These are phyloP conservation scores for Solen grandis DNA, from an alignment of 1,140 invertebrate species.

Conservation along the genomic window DNA sequence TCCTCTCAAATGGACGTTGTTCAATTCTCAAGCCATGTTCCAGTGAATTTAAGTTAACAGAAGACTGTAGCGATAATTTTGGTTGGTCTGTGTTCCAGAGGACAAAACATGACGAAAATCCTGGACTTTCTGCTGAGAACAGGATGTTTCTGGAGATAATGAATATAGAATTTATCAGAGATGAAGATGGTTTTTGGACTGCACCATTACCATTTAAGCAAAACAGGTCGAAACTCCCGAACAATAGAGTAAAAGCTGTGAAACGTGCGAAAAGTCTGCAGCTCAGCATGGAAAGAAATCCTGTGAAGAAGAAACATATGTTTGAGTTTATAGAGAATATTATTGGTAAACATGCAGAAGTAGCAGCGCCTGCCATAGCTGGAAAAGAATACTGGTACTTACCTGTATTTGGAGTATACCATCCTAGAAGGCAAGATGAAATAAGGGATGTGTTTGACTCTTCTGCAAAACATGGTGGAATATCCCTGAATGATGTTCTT, in stretches of 20 bases:
- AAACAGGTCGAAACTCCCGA: slow-evolving; percentile 1
- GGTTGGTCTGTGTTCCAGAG: slow-evolving; percentile 9
- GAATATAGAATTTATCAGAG: slow-evolving; percentile 39
- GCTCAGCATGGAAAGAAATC: slow-evolving; percentile 9
- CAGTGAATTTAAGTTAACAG: background rate
- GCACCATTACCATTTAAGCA: slow-evolving; percentile 41
- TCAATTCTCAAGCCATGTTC: background rate
- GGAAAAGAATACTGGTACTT: slow-evolving; percentile 46
- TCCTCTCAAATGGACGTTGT: too few species aligned
- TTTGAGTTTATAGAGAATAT: slow-evolving; percentile 6
- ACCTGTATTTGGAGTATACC: slow-evolving; percentile 41
- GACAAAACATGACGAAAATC: slow-evolving; percentile 39
- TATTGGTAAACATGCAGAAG: slow-evolving; percentile 38
- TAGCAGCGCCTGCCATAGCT: background rate
- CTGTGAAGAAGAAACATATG: slow-evolving; percentile 39
- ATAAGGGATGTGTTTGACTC: slow-evolving; percentile 26
- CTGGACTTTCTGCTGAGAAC: slow-evolving; percentile 39
- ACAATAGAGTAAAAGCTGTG: slow-evolving; percentile 26
- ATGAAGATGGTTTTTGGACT: slow-evolving; percentile 24
- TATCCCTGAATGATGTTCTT: slow-evolving; percentile 63
- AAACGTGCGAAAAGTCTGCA: slow-evolving; percentile 14
- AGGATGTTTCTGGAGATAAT: slow-evolving; percentile 49
- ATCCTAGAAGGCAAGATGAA: too few species aligned
- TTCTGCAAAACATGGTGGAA: slow-evolving; percentile 20
- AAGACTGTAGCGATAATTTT: background rate